Percentiles rank a stretch among this genome's conserved stretches.
phyloP scores from a whole-genome alignment of 2,888 invertebrate genomes.

The Eulithis prunata region DNA sequence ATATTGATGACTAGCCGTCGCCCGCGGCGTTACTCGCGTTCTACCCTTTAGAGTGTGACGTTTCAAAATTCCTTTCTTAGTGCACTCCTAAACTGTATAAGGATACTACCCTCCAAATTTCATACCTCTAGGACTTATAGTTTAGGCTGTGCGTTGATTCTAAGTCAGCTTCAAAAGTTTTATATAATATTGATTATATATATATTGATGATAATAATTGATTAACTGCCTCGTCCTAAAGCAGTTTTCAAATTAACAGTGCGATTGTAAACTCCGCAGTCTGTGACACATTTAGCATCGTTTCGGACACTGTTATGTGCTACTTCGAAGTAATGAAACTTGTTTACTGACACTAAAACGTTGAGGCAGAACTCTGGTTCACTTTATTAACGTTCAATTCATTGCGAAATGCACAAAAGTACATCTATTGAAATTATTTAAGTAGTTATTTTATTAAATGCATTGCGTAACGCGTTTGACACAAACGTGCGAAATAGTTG shows the following conservation, averaged over 20 bases:
- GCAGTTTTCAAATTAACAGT: background rate
- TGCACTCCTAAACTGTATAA: no score
- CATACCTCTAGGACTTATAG: no score
- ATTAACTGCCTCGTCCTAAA: background rate
- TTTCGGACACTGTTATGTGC: conserved; percentile 1
- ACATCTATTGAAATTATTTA: conserved; percentile 9
- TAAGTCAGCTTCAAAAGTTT: no score
- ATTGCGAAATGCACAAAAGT: conserved; percentile 14
- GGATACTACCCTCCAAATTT: no score
- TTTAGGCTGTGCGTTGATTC: no score
- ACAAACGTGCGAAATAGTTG: conserved; percentile 45
- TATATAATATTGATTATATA: no score
- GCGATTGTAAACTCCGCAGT: background rate
- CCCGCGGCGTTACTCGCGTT: no score
- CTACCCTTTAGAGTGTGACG: no score
- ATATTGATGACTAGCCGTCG: no score
- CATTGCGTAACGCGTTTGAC: conserved; percentile 46
- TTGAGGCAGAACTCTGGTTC: conserved; percentile 10
- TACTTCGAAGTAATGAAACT: conserved; percentile 3
- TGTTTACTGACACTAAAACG: conserved; percentile 10
- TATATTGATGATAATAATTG: no score
- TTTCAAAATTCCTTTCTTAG: no score
- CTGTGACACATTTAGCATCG: conserved; percentile 2
- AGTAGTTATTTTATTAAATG: conserved; percentile 20
- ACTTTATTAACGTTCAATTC: conserved; percentile 16